Evolutionary conservation across 2,888 invertebrate genomes (phyloP).

Genomic region (Acanthosepion lycidas): DNA sequence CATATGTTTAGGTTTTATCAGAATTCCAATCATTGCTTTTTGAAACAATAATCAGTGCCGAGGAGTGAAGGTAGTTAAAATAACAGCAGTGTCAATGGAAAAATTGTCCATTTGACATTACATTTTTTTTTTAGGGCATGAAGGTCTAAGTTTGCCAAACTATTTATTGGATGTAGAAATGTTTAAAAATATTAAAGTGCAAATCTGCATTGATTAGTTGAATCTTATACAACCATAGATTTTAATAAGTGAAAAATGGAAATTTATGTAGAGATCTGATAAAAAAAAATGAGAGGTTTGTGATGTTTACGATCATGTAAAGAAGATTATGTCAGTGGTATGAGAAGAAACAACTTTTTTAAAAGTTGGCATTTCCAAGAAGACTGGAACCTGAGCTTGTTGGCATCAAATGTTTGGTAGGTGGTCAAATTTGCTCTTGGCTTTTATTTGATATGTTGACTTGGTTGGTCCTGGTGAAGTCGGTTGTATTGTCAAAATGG

Average conservation of each 20-base stretch:
- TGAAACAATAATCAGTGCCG: no score
- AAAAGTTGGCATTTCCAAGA: neutral
- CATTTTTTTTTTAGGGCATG: no score
- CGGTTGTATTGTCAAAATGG: constrained; percentile 57
- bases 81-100: no score
- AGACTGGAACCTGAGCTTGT: neutral
- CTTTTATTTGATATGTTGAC: constrained; percentile 54
- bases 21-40: no score
- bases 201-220: neutral
- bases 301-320: neutral
- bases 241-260: neutral
- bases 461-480: constrained; percentile 64
- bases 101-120: no score
- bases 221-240: rapidly evolving
- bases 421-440: neutral
- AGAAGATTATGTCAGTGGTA: neutral
- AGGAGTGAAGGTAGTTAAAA: no score
- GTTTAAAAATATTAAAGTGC: neutral
- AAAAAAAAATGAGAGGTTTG: neutral
- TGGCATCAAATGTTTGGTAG: neutral
- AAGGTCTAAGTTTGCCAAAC: no score
- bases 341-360: neutral
- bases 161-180: neutral
- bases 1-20: no score
- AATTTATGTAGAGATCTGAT: neutral